Evolutionary conservation across 2,797 vertebrate species (phyloP).

Genomic region (Peromyscus attwateri): DNA sequence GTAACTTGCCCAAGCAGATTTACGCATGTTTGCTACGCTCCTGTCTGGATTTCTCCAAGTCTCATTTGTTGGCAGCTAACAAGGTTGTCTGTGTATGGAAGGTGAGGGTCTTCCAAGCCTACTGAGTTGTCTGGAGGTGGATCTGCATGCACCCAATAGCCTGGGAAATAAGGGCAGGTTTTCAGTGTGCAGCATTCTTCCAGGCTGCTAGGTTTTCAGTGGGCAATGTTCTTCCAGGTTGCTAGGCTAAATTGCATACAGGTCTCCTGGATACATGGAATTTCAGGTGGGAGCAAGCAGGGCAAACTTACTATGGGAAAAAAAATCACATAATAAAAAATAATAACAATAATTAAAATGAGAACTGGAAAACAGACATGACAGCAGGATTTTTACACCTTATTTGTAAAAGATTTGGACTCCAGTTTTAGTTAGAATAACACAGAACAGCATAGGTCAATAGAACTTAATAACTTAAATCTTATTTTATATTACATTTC

Average conservation of each 20-base stretch:
- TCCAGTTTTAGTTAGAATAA: neutral
- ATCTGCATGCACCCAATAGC: neutral
- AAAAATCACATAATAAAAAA: neutral
- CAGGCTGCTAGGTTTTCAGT: neutral
- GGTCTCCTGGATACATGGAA: neutral
- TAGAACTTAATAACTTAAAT: neutral
- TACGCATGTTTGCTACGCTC: neutral
- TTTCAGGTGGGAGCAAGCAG: slow-evolving; percentile 31
- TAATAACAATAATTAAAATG: neutral
- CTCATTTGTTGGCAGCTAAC: neutral
- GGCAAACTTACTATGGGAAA: neutral
- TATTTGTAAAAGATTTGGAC: neutral
- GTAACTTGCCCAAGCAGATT: slow-evolving; percentile 9
- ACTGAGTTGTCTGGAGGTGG: neutral
- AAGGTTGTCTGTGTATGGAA: neutral
- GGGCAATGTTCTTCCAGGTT: neutral
- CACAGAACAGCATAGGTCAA: neutral
- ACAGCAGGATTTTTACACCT: neutral
- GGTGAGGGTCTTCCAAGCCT: neutral
- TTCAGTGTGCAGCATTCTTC: neutral
- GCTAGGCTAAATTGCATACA: neutral
- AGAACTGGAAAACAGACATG: neutral
- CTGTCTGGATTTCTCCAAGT: neutral
- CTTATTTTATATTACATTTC: neutral
- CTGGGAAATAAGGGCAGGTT: neutral